Base-by-base conservation (phyloP, 2,888 invertebrate genomes). In the Exephanes ischioxanthus region DNA sequence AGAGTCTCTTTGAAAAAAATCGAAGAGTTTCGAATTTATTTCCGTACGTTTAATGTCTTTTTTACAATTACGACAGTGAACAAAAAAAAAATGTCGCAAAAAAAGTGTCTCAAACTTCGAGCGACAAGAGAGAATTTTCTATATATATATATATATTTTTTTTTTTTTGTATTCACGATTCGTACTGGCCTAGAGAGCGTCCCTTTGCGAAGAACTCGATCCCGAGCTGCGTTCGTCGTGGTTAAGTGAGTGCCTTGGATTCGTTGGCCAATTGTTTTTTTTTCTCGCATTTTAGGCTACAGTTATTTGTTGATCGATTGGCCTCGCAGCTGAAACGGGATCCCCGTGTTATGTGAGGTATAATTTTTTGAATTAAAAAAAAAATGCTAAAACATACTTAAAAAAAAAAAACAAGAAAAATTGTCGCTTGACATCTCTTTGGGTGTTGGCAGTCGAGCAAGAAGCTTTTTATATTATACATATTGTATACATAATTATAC, bases 301-400 rank as follows among this genome's bases (percentile, higher is more conserved):
- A 75, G 55, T 45, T 78, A 61, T 85, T 7, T 66, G 48, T 76
- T 75, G 53, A 58, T 80, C 78, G 84, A 84, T 89, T 93, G 91
- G 92, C 92, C 93, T 94, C 93, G 92, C 93, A 93, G 93, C 91
- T 90, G 92, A 89, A 83, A 90, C 88, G 84, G 90, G 86, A 90
- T 91, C 93, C 93, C 93, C 93, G 90, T 91, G 91, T 89, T 90
- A 90, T 90, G 90, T 91, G 90, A 90, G 89, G 89, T 89, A 87
- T 84, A 73, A 86, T 41, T 41, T 2, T 61, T 48, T 66, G 61
- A 48, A 75, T 19, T 30, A 37, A 68, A 48, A 19, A 75, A 75
- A 76, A 55, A 67, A 48, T 53, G 37, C 53, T 51, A 66, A 72
- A 68, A 53, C 5, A 41, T 22, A 67, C 48, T 66, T 80, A n/a